phyloP scores from a whole-genome alignment of 1,140 invertebrate species.

The Drosophila pallidifrons region DNA sequence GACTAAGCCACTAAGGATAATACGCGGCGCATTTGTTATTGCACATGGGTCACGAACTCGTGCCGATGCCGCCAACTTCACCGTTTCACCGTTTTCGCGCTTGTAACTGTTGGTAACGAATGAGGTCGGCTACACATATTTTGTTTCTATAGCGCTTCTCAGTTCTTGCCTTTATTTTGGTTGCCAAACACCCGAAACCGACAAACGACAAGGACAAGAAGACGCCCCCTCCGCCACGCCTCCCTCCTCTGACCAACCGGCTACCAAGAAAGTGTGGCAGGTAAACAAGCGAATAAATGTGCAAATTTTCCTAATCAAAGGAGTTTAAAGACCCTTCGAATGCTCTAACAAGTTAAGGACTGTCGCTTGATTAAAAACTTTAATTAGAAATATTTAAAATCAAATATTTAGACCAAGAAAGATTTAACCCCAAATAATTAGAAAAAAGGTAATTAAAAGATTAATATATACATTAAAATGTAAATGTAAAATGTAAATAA shows the following conservation, averaged over 20 bases:
- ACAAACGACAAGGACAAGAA: slow-evolving; percentile 72
- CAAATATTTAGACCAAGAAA: too few species aligned
- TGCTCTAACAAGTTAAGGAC: slow-evolving; percentile 13
- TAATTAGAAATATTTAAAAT: background rate
- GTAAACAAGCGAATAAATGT: slow-evolving; percentile 45
- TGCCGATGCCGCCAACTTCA: slow-evolving; percentile 34
- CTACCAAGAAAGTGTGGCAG: slow-evolving; percentile 40
- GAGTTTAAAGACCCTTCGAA: background rate
- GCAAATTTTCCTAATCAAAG: slow-evolving; percentile 35
- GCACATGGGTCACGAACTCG: slow-evolving; percentile 44
- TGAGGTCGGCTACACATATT: slow-evolving; percentile 68
- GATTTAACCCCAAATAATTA: too few species aligned
- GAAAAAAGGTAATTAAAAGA: too few species aligned
- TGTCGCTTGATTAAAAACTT: background rate
- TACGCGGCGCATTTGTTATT: slow-evolving; percentile 22
- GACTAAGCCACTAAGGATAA: slow-evolving; percentile 26
- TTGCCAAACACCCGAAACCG: slow-evolving; percentile 75
- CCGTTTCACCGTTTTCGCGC: slow-evolving; percentile 61
- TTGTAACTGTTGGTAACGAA: slow-evolving; percentile 81
- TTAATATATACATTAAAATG: too few species aligned
- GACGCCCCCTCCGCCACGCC: slow-evolving; percentile 26
- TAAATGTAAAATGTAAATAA: too few species aligned
- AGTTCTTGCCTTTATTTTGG: slow-evolving; percentile 63
- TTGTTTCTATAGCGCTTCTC: slow-evolving; percentile 61
- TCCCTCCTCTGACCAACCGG: background rate